These are phyloP conservation scores for Xylophagus ater DNA, from an alignment of 2,888 invertebrate species.

Conservation along the genomic window DNA sequence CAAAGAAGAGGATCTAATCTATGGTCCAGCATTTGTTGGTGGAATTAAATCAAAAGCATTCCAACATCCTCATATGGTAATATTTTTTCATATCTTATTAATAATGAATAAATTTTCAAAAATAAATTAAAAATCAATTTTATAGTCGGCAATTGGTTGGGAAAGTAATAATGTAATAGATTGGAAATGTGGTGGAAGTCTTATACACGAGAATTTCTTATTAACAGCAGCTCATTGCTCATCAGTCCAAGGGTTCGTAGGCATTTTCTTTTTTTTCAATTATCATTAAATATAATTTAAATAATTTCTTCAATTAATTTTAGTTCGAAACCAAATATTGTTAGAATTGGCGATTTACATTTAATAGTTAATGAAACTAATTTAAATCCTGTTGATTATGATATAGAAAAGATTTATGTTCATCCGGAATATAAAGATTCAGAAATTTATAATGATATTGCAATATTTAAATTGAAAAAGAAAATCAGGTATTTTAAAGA, in stretches of 20 bases:
- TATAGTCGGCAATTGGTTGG: slow-evolving; percentile 20
- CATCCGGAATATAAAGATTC: slow-evolving; percentile 47
- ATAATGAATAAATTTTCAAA: not conserved
- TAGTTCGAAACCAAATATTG: slow-evolving; percentile 22
- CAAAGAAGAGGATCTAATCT: too few relatives aligned
- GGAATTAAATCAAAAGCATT: not conserved
- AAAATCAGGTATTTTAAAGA: not conserved
- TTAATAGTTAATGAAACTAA: not conserved
- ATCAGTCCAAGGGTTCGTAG: slow-evolving; percentile 27
- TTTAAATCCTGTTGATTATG: slow-evolving; percentile 19
- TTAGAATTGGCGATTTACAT: slow-evolving; percentile 8
- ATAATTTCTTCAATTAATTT: not conserved
- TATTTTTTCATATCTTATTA: too few relatives aligned
- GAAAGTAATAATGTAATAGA: not conserved
- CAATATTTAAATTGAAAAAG: slow-evolving; percentile 35
- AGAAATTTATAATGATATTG: slow-evolving; percentile 51
- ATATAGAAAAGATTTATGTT: slow-evolving; percentile 22
- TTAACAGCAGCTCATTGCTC: slow-evolving; percentile 48
- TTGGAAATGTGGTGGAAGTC: slow-evolving; percentile 14
- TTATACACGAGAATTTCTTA: slow-evolving; percentile 42
- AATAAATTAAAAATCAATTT: not conserved
- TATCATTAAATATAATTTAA: too few relatives aligned
- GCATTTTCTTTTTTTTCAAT: too few relatives aligned
- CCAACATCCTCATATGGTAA: slow-evolving; percentile 8
- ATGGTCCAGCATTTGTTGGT: slow-evolving; percentile 1